These are phyloP conservation scores for Garrulus glandarius DNA, from an alignment of 2,797 vertebrate species.

Conservation along the genomic window DNA sequence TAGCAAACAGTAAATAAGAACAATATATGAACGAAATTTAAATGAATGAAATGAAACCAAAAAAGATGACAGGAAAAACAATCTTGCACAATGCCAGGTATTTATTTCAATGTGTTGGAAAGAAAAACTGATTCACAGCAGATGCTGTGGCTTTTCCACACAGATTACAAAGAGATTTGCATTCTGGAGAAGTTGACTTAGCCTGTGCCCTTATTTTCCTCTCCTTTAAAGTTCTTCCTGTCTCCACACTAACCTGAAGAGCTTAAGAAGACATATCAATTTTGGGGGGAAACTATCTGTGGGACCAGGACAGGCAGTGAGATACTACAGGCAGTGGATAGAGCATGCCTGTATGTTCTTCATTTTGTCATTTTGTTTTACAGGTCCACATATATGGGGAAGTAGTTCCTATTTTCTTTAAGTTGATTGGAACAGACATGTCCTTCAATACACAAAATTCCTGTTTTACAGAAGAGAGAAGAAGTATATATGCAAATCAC, in stretches of 20 bases:
- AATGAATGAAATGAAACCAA: background rate
- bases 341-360: background rate
- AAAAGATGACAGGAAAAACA: background rate
- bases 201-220: background rate
- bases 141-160: background rate
- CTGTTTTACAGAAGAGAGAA: background rate
- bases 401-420: background rate
- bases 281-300: background rate
- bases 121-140: background rate
- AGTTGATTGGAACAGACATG: rapidly evolving
- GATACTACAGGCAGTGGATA: background rate
- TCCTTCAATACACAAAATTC: background rate
- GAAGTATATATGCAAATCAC: background rate
- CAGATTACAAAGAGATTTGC: background rate
- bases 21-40: background rate
- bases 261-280: background rate
- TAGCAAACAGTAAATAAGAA: background rate
- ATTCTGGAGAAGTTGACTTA: background rate
- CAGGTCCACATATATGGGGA: background rate
- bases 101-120: background rate
- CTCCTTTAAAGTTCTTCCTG: background rate
- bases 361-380: background rate
- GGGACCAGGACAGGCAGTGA: background rate
- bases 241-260: background rate
- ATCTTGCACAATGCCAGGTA: background rate